Evolutionary conservation across 1,140 invertebrate species (phyloP).

Genomic region (Neocloeon triangulifer): DNA sequence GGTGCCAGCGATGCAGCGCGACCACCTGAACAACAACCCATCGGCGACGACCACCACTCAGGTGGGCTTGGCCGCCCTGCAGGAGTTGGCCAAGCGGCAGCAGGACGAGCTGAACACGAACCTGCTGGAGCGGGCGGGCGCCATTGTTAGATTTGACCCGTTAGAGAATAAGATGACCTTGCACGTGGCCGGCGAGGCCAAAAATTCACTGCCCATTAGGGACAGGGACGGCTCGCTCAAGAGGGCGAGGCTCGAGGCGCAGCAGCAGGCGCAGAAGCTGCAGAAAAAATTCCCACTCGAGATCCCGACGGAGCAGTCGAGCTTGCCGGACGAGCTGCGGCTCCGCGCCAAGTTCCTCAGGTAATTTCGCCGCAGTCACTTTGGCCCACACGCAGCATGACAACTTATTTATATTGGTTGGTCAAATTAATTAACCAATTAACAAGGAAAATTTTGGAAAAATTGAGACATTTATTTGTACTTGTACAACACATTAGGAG

Average conservation of each 20-base stretch:
- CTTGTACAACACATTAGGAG: no score
- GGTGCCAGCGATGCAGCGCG: no score
- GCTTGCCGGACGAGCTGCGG: no score
- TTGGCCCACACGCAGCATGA: no score
- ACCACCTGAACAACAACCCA: slow-evolving; percentile 17
- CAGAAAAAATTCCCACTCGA: slow-evolving; percentile 7
- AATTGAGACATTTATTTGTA: no score
- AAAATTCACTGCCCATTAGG: slow-evolving; percentile 8
- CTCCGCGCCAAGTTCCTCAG: no score
- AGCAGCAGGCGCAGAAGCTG: neutral
- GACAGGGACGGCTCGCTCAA: slow-evolving; percentile 9
- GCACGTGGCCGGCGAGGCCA: slow-evolving; percentile 5
- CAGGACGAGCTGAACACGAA: slow-evolving; percentile 12
- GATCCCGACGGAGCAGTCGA: no score
- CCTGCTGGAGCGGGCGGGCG: no score
- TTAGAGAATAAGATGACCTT: slow-evolving; percentile 11
- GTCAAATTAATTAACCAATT: no score
- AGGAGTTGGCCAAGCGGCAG: slow-evolving; percentile 23
- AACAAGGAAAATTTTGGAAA: no score
- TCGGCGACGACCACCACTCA: slow-evolving; percentile 17
- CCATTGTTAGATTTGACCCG: slow-evolving; percentile 9
- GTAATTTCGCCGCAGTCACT: no score
- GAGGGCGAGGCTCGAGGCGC: slow-evolving; percentile 6
- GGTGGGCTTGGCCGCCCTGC: slow-evolving; percentile 33
- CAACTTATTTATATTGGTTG: no score